Conservation (phyloP, 2,797 vertebrate genomes). For the Acanthopagrus latus region DNA sequence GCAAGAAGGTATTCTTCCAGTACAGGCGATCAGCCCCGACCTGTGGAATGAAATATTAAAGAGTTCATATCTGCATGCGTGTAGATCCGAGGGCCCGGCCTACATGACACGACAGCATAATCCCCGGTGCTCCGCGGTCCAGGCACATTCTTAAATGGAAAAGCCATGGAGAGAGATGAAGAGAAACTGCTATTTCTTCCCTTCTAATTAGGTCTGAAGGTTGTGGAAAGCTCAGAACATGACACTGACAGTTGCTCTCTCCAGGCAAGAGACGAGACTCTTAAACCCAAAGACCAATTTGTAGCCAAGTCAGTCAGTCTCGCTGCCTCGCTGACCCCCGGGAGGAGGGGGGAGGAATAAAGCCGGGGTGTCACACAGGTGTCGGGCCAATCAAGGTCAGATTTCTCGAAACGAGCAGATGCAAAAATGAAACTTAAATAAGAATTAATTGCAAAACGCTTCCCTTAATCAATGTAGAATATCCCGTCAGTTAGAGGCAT, state of each 20-base stretch:
- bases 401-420: conserved; percentile 25
- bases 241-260: conserved; percentile 72
- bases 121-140: conserved; percentile 56
- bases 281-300: conserved; percentile 72
- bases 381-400: background rate
- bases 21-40: conserved; percentile 59
- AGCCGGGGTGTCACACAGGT: conserved; percentile 3
- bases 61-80: conserved; percentile 69
- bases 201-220: conserved; percentile 77
- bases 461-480: background rate
- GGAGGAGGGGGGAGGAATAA: conserved; percentile 9
- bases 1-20: conserved; percentile 54
- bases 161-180: conserved; percentile 58
- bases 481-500: background rate
- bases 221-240: conserved; percentile 68
- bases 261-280: conserved; percentile 59
- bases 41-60: conserved; percentile 80
- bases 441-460: conserved; percentile 15
- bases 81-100: conserved; percentile 53
- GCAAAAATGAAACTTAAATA: conserved; percentile 15
- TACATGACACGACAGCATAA: conserved; percentile 63
- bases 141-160: conserved; percentile 54
- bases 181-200: conserved; percentile 60
- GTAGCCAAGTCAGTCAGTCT: conserved; percentile 64
- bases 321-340: conserved; percentile 46